phyloP scores from a whole-genome alignment of 1,140 invertebrate genomes.

The Cheumatopsyche charites region DNA sequence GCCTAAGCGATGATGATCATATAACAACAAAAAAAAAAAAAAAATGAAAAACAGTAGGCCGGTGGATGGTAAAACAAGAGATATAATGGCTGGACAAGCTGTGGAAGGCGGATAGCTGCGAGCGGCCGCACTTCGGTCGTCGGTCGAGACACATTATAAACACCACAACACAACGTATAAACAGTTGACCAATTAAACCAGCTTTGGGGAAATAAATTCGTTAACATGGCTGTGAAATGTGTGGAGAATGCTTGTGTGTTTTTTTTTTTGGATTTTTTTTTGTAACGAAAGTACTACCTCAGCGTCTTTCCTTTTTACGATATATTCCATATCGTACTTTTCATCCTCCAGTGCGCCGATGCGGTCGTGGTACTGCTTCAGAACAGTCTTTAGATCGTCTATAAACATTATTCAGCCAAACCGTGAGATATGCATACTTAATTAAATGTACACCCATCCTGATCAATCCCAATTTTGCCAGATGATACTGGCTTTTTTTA shows the following conservation, averaged over 20 bases:
- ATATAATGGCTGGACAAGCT: conserved; percentile 29
- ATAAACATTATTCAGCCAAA: conserved; percentile 55
- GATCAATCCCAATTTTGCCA: not conserved
- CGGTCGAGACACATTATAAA: conserved; percentile 37
- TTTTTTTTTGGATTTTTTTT: conserved; percentile 34
- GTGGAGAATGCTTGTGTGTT: conserved; percentile 23
- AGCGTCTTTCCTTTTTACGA: conserved; percentile 96
- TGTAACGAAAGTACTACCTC: conserved; percentile 70
- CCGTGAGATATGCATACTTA: conserved; percentile 28
- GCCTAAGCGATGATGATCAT: conserved; percentile 29
- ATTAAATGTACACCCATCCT: conserved; percentile 3
- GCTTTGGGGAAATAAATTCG: conserved; percentile 31
- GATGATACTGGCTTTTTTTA: not conserved
- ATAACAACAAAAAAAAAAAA: too few relatives aligned
- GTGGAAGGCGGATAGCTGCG: conserved; percentile 29
- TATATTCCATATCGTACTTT: conserved; percentile 98
- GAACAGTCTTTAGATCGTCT: conserved; percentile 80
- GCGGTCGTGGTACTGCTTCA: conserved; percentile 86
- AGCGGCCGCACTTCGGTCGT: conserved; percentile 27
- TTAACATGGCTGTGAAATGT: conserved; percentile 28
- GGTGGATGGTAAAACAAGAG: conserved; percentile 21
- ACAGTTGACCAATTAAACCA: conserved; percentile 26
- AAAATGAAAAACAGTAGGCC: conserved; percentile 3
- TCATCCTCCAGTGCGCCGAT: conserved; percentile 88
- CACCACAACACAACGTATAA: conserved; percentile 37